A percentile compares a stretch with the other conserved stretches of the same genome.
phyloP scores from a whole-genome alignment of 2,797 vertebrate genomes.

The Steatocranus sp. region DNA sequence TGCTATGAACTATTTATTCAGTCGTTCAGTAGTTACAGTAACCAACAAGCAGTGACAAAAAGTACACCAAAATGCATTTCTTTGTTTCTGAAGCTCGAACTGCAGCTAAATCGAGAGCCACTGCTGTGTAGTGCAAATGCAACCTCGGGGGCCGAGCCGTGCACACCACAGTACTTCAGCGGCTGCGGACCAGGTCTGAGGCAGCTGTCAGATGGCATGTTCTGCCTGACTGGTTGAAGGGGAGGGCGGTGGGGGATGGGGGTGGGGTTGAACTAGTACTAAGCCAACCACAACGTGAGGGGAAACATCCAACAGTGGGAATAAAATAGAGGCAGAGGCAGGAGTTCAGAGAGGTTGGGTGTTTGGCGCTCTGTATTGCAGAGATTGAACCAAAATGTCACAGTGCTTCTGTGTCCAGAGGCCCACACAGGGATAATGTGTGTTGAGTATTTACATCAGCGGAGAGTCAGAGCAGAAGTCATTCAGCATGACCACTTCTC shows the following conservation, averaged over 20 bases:
- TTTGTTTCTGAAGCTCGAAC: conserved; percentile 10
- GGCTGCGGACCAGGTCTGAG: background rate
- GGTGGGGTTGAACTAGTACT: background rate
- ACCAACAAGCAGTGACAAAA: conserved; percentile 3
- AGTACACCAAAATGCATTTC: conserved; percentile 18
- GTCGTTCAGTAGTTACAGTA: background rate
- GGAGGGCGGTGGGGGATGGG: background rate
- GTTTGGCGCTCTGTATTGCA: background rate
- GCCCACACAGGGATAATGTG: background rate
- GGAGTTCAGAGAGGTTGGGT: background rate
- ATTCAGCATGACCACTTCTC: conserved; percentile 23
- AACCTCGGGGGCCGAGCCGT: conserved; percentile 6
- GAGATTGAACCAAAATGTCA: conserved; percentile 32
- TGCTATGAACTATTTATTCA: background rate
- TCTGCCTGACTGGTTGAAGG: conserved; percentile 38
- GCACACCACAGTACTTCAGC: background rate
- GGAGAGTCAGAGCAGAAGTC: conserved; percentile 38
- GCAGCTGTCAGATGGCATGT: conserved; percentile 31
- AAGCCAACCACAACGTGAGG: background rate
- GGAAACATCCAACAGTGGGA: conserved; percentile 2
- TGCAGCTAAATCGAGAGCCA: background rate
- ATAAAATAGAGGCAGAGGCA: background rate
- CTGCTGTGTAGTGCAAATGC: conserved; percentile 46
- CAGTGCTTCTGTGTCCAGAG: conserved; percentile 34
- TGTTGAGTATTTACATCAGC: conserved; percentile 52